These are phyloP conservation scores for Tretioscincus oriximinensis DNA, from an alignment of 2,113 vertebrate species.

Conservation along the genomic window DNA sequence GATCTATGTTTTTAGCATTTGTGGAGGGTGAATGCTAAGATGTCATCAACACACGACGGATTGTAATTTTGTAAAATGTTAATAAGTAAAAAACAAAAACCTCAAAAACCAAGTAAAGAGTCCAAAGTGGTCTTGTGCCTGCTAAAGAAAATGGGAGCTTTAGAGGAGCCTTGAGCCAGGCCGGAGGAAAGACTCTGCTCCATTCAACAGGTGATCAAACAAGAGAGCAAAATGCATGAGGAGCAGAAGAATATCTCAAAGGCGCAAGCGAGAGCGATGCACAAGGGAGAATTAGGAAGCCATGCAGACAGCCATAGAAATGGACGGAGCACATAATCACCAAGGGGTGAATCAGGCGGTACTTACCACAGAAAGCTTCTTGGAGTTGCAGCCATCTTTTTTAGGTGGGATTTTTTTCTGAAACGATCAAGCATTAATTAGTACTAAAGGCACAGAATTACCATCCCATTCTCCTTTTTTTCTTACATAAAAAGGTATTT, in stretches of 20 bases:
- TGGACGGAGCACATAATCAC: constrained; percentile 38
- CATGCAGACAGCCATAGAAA: constrained; percentile 4
- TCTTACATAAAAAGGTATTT: too few relatives aligned
- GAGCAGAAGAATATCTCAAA: neutral
- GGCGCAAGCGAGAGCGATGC: neutral
- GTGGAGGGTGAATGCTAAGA: too few relatives aligned
- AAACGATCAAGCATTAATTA: neutral
- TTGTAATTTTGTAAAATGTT: too few relatives aligned
- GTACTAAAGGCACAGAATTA: neutral
- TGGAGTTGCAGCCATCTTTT: constrained; percentile 4
- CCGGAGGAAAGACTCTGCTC: neutral
- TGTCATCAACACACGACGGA: too few relatives aligned
- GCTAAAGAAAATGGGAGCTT: neutral
- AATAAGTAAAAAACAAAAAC: too few relatives aligned
- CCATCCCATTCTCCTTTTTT: neutral
- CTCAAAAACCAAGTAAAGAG: neutral
- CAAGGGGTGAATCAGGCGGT: neutral
- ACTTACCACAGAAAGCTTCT: constrained; percentile 40
- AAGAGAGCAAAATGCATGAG: neutral
- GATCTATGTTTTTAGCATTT: too few relatives aligned
- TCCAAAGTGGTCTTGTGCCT: neutral
- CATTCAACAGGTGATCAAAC: neutral
- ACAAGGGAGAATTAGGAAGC: neutral
- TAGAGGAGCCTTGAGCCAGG: neutral
- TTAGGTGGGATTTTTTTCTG: constrained; percentile 28